Conservation (phyloP, 2,888 invertebrate species). For the Oeneis ivallda region DNA sequence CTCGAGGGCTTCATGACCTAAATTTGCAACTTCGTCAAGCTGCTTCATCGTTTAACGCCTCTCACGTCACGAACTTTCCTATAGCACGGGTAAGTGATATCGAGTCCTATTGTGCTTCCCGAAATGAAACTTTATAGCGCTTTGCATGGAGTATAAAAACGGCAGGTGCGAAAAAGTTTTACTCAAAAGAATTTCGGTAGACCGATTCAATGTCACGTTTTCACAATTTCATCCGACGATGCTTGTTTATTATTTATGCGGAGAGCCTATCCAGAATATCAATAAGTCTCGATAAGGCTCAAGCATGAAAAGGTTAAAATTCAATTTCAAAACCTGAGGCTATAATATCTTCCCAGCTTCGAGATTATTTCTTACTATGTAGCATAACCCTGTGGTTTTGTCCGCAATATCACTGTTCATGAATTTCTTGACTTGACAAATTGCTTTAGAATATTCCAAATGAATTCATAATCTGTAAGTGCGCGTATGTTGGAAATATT, state of each 20-base stretch:
- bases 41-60: conserved; percentile 57
- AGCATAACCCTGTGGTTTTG: background rate
- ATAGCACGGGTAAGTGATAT: conserved; percentile 56
- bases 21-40: conserved; percentile 52
- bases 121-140: conserved; percentile 52
- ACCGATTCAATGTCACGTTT: conserved; percentile 63
- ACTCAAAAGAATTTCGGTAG: conserved; percentile 51
- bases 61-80: conserved; percentile 62
- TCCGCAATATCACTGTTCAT: background rate
- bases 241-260: conserved; percentile 62
- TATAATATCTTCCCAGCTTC: background rate
- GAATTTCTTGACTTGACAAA: no score
- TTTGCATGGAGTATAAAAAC: conserved; percentile 45
- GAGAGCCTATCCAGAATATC: conserved; percentile 44
- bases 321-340: conserved; percentile 20
- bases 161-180: conserved; percentile 34
- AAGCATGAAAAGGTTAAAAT: conserved; percentile 28
- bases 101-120: conserved; percentile 44
- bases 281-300: conserved; percentile 23
- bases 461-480: no score
- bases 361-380: background rate
- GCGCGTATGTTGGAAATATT: no score
- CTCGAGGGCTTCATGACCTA: conserved; percentile 49
- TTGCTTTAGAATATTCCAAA: no score
- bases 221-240: conserved; percentile 56